Evolutionary conservation across 2,888 invertebrate genomes (phyloP), one percentile per base, ranked within the genome.

Genomic region (Shargacucullia verbasci): DNA sequence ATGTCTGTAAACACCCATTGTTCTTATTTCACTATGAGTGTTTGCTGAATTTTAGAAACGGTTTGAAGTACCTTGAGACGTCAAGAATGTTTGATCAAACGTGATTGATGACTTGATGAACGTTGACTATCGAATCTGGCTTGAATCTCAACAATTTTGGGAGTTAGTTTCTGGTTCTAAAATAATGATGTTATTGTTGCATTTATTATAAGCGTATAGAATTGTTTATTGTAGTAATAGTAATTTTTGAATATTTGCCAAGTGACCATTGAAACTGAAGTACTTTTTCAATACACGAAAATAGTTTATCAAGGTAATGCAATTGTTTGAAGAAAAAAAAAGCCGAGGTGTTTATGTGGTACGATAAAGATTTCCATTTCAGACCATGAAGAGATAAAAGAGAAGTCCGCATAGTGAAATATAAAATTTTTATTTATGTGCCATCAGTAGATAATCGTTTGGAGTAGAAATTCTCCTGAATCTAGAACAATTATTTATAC

Each of bases 61-160:
- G 59, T 43, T 45, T 41, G 40, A 41, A 62, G 56, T 49, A 14
- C 76, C 78, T 79, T 79, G 73, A 67, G 37, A 57, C 57, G 76
- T 61, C 81, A 66, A 64, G 56, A 59, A 60, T 73, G 72, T 80
- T 80, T 73, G 76, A 76, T 62, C 65, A 70, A 40, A 44, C 44
- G 54, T 79, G 81, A 81, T 61, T 62, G 80, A 78, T 75, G 70
- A 50, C n/a, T n/a, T n/a, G n/a, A n/a, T n/a, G n/a, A n/a, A n/a
- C n/a, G n/a, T n/a, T n/a, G n/a, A n/a, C n/a, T n/a, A n/a, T n/a
- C 39, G 34, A 35, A 44, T 61, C 57, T 71, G 71, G 68, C 66
- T 73, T 53, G 68, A 54, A 70, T 79, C 66, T 70, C 38, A 55
- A 27, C 45, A 43, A 31, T 53, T 65, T 50, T 41, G 33, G n/a